Percentiles rank a stretch among this genome's conserved stretches.
Conservation (phyloP, 2,888 invertebrate genomes). For the Pterostichus niger region DNA sequence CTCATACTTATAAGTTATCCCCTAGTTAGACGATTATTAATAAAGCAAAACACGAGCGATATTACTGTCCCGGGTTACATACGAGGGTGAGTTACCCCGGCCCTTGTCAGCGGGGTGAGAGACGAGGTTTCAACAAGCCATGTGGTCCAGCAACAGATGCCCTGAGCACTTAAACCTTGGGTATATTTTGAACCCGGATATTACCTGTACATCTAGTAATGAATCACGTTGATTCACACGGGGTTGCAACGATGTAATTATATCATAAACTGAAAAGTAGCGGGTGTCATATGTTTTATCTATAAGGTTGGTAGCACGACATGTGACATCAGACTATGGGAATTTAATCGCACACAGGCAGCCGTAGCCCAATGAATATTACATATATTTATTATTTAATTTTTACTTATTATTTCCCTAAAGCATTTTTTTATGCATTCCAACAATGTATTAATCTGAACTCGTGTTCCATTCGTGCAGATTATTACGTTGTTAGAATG, state of each 20-base stretch:
- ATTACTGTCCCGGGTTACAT: background rate
- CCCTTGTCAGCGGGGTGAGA: background rate
- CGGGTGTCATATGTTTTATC: background rate
- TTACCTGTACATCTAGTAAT: background rate
- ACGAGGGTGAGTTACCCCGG: background rate
- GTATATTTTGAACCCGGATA: background rate
- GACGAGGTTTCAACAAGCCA: background rate
- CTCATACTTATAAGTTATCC: background rate
- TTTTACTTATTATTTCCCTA: too few relatives aligned
- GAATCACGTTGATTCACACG: conserved; percentile 9
- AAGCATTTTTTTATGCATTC: too few relatives aligned
- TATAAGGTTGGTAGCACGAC: too few relatives aligned
- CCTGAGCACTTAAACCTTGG: background rate
- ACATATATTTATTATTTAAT: too few relatives aligned
- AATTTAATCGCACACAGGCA: too few relatives aligned
- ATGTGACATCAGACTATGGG: too few relatives aligned
- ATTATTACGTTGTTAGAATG: too few relatives aligned
- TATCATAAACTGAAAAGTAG: background rate
- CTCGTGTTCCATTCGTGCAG: too few relatives aligned
- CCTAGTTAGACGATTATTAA: background rate
- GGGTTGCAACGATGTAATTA: conserved; percentile 8
- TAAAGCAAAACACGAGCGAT: conserved; percentile 7
- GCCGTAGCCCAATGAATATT: too few relatives aligned
- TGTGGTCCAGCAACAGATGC: conserved; percentile 28
- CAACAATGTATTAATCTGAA: too few relatives aligned